These are phyloP conservation scores for Mormoops blainvillei DNA, from an alignment of 2,113 vertebrate species.

Conservation along the genomic window DNA sequence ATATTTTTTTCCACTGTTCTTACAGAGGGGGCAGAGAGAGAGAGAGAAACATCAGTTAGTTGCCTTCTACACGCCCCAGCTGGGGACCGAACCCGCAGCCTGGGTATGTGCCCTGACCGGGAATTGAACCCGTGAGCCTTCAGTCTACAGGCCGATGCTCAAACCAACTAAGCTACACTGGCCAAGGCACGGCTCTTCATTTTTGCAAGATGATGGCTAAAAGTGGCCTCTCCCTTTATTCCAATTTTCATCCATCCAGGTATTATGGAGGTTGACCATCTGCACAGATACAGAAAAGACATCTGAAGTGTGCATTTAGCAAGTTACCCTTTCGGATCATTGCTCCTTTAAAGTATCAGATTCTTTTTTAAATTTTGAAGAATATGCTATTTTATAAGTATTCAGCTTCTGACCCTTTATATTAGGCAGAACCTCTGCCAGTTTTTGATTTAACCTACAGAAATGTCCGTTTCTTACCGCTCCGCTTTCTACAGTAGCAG, in stretches of 20 bases:
- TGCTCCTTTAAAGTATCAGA: not conserved
- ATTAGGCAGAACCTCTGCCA: not conserved
- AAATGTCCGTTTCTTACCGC: no score
- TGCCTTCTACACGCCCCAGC: no score
- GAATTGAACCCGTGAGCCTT: no score
- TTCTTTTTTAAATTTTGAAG: not conserved
- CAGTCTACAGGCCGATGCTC: no score
- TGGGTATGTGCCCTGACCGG: no score
- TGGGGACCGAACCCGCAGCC: no score
- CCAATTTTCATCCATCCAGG: not conserved
- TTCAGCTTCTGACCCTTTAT: not conserved
- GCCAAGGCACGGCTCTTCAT: not conserved
- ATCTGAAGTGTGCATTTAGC: not conserved
- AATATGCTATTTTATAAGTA: not conserved
- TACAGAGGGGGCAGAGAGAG: no score
- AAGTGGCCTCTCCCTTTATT: not conserved
- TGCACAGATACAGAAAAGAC: not conserved
- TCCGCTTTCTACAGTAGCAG: accelerated
- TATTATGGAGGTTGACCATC: not conserved
- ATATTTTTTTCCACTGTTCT: no score
- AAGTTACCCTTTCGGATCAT: not conserved
- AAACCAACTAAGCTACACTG: no score
- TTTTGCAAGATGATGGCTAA: not conserved
- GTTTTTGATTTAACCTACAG: no score
- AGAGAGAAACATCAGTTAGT: no score